Evolutionary conservation across 2,113 vertebrate genomes (phyloP), one percentile per base, ranked within the genome.

Genomic region (Datnioides undecimradiatus): DNA sequence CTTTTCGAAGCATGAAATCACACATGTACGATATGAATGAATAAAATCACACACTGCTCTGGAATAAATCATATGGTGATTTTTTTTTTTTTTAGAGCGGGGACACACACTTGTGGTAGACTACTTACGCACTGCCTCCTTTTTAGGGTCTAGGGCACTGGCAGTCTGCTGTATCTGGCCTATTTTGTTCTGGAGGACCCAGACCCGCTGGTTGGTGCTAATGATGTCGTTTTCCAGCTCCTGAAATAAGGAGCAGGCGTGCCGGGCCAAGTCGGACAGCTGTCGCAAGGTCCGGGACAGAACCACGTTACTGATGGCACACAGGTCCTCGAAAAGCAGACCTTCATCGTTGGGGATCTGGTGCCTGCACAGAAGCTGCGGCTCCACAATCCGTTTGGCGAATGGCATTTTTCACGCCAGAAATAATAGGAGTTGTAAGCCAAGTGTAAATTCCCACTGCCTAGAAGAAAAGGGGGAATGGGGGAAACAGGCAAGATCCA

Each of bases 101-200:
- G 45, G 57, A 2, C 6, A 38, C 51, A 33, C 73, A 71, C 79
- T 75, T 77, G 78, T 76, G 68, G 29, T 57, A 84, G 54, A 82
- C 54, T 97, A 99, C 98, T 99, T 95, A 98, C 98, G 97, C 96
- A 99, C 98, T 94, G 97, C 95, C 95, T 99, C 97, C 94, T 97
- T 97, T 93, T 98, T 98, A 83, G 98, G 97, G 93, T 99, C 97
- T 89, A 98, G 95, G 85, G 95, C 94, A 89, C 92, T 91, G 78
- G 97, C 94, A 51, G 95, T 94, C 87, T 96, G 96, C 91, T 98
- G 97, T 78, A 98, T 96, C 64, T 94, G 95, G 84, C 96, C 95
- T 88, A 99, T 96, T 95, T 96, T 97, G 93, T 95, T 96, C 91
- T 98, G 97, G 87, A 99, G 95, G 70, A 95, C 94, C 94, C 96